Conservation (phyloP, 2,888 invertebrate species). For the Nudaria mundana region DNA sequence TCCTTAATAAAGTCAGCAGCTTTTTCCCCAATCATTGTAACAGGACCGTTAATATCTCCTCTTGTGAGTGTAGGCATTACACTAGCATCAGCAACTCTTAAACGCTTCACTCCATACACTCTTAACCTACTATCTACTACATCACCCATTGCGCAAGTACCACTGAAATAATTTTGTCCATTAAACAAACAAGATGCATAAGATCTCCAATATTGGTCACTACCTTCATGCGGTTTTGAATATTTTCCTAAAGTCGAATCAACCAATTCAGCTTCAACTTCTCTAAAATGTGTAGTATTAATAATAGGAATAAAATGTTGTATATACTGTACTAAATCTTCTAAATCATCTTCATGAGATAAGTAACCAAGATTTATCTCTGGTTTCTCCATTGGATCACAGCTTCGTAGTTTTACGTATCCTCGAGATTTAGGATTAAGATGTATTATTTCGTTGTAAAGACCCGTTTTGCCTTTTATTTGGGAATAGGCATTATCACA, state of each 20-base stretch:
- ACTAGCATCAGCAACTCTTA: conserved; percentile 40
- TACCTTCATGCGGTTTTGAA: conserved; percentile 4
- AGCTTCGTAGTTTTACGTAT: conserved; percentile 37
- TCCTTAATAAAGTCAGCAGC: conserved; percentile 30
- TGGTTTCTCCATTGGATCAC: conserved; percentile 39
- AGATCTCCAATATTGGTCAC: conserved; percentile 21
- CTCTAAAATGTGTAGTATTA: conserved; percentile 14
- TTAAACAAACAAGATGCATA: conserved; percentile 2
- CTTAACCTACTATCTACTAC: conserved; percentile 21
- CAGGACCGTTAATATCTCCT: conserved; percentile 79
- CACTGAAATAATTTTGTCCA: conserved; percentile 10
- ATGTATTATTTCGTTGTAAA: too few species aligned
- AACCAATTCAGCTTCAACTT: conserved; percentile 13
- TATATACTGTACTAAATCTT: conserved; percentile 16
- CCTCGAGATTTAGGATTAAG: conserved; percentile 53
- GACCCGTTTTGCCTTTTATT: conserved; percentile 37
- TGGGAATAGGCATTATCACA: conserved; percentile 36
- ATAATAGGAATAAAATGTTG: conserved; percentile 15
- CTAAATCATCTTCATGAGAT: conserved; percentile 26
- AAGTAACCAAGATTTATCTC: conserved; percentile 43
- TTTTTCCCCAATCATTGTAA: conserved; percentile 43
- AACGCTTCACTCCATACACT: conserved; percentile 18
- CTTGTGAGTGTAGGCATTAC: conserved; percentile 70
- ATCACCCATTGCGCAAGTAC: conserved; percentile 27
- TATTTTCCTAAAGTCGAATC: conserved; percentile 28